Evolutionary conservation across 1,140 invertebrate genomes (phyloP).

Genomic region (Monomorium pharaonis): DNA sequence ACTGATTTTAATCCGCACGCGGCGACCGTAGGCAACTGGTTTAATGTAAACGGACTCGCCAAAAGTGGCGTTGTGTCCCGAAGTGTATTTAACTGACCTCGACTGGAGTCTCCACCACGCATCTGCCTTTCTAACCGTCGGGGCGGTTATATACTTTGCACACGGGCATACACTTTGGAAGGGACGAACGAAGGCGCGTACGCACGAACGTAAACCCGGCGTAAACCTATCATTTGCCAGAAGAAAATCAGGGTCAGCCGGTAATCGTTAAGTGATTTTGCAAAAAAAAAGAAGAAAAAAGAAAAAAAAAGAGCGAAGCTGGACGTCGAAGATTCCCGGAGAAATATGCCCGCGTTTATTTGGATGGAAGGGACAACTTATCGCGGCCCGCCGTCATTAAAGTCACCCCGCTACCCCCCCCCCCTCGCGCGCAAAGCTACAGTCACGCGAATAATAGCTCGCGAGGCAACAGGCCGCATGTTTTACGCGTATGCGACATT

Average conservation of each 20-base stretch:
- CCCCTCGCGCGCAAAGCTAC: background rate
- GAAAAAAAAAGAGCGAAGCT: too few relatives aligned
- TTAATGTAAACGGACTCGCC: constrained; percentile 53
- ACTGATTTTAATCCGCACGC: constrained; percentile 37
- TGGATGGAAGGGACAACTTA: constrained; percentile 14
- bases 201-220: constrained; percentile 9
- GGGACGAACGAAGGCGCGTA: background rate
- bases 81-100: constrained; percentile 62
- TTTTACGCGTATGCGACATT: background rate
- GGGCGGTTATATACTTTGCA: constrained; percentile 22
- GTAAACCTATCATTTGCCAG: constrained; percentile 48
- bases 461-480: background rate
- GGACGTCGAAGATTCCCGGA: background rate
- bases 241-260: constrained; percentile 50
- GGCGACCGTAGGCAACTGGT: constrained; percentile 30
- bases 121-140: constrained; percentile 52
- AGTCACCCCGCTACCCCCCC: background rate
- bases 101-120: constrained; percentile 55
- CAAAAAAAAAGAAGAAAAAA: too few relatives aligned
- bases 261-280: constrained; percentile 55
- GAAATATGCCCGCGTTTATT: constrained; percentile 9
- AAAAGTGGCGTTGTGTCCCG: constrained; percentile 57
- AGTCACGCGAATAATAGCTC: background rate
- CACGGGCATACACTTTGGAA: constrained; percentile 6
- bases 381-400: background rate